Conservation (phyloP, 2,797 vertebrate genomes). For the Orestias chungarensis region DNA sequence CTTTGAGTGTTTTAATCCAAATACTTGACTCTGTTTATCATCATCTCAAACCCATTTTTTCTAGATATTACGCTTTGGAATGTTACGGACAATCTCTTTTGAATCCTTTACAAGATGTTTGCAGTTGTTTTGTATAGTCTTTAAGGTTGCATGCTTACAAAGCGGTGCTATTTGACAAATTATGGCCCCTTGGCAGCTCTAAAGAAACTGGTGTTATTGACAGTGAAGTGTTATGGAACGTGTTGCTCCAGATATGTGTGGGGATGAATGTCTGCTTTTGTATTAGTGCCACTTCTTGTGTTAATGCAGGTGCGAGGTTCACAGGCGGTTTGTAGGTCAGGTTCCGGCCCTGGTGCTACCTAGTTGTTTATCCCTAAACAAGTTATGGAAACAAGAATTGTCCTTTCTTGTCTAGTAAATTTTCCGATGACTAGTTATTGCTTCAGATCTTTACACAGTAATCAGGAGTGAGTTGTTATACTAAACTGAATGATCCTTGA, state of each 20-base stretch:
- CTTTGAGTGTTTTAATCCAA: slow-evolving; percentile 41
- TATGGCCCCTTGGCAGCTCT: slow-evolving; percentile 57
- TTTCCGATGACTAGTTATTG: background rate
- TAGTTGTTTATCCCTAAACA: slow-evolving; percentile 67
- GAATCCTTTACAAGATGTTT: slow-evolving; percentile 41
- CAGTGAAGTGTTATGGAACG: slow-evolving; percentile 50
- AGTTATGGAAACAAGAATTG: slow-evolving; percentile 29
- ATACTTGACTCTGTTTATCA: slow-evolving; percentile 27
- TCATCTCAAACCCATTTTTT: slow-evolving; percentile 54
- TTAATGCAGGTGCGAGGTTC: slow-evolving; percentile 71
- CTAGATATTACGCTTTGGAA: slow-evolving; percentile 53
- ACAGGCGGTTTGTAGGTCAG: slow-evolving; percentile 65
- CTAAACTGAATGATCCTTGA: slow-evolving; percentile 55
- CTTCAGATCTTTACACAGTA: slow-evolving; percentile 4
- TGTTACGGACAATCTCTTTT: slow-evolving; percentile 33
- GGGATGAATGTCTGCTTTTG: slow-evolving; percentile 39
- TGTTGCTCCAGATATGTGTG: slow-evolving; percentile 33
- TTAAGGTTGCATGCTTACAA: no score
- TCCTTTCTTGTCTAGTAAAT: slow-evolving; percentile 7
- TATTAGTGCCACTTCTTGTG: slow-evolving; percentile 45
- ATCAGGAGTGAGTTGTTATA: slow-evolving; percentile 45
- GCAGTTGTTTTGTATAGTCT: slow-evolving; percentile 70
- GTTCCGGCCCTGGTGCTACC: slow-evolving; percentile 56
- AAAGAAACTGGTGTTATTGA: slow-evolving; percentile 48
- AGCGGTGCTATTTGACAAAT: slow-evolving; percentile 54